Evolutionary conservation across 2,113 vertebrate species (phyloP), one percentile per base, ranked within the genome.

Genomic region (Pelvicachromis taeniatus): DNA sequence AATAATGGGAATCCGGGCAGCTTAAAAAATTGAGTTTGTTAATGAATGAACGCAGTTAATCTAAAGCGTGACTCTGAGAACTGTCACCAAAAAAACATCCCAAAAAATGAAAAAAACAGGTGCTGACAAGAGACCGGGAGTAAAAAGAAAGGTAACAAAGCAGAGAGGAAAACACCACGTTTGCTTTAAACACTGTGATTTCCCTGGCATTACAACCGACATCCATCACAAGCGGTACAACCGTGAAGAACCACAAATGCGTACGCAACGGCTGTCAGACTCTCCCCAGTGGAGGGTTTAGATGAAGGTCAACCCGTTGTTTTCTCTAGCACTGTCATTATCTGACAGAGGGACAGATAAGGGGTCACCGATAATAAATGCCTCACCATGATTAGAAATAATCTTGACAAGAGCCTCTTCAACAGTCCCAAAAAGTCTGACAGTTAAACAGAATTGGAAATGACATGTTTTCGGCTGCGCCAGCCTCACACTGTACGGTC

Each of bases 361-460:
- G 85, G 78, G 87, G 86, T 80, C 33, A 65, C 75, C 5, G 54
- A 87, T 86, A 91, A 92, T 90, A 91, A 95, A 92, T 82, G 89
- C 79, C 81, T 40, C n/a, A 0, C 83, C 65, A 14, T 89, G 89
- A 93, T 89, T 91, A 87, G 87, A 93, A 93, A 92, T 89, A 87
- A 91, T 89, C 90, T 91, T 83, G 84, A 92, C 91, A 90, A 92
- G 87, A 85, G 89, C 80, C 89, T 93, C 90, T 93, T 73, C 78
- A 83, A 80, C 17, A 2, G 68, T 77, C 79, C 52, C 42, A 81
- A 85, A 78, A 88, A 52, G 79, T 86, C 89, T 33, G 75, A 90
- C 82, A 82, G 26, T 33, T 77, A 55, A 87, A 73, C 56, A 19
- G 70, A 79, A 87, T 87, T 55, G 55, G 88, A 65, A 29, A 12